Evolutionary conservation across 2,888 invertebrate species (phyloP).

Genomic region (Habrosyne pyritoides): DNA sequence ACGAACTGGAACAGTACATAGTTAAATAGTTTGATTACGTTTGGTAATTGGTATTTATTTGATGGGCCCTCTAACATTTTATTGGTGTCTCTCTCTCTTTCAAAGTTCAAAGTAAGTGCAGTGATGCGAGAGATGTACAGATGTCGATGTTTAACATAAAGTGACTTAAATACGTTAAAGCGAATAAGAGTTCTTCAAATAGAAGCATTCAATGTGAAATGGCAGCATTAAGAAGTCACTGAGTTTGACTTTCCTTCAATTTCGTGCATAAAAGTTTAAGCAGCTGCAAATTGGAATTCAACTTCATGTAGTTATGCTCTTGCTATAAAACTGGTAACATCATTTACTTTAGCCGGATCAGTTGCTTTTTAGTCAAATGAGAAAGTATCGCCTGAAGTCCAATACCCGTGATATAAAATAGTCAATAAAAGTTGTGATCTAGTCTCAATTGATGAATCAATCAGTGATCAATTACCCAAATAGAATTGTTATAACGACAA

Average conservation of each 20-base stretch:
- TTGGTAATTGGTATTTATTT: not conserved
- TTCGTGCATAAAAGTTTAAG: not conserved
- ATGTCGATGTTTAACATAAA: not conserved
- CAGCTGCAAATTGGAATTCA: not conserved
- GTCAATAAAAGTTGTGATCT: no score
- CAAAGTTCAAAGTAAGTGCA: not conserved
- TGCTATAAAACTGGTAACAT: not conserved
- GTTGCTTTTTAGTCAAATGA: no score
- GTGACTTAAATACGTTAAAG: not conserved
- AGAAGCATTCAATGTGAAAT: not conserved
- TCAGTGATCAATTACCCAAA: no score
- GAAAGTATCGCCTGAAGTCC: no score
- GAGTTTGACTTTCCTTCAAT: conserved; percentile 2
- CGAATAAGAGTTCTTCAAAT: not conserved
- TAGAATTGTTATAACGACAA: no score
- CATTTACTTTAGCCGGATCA: no score
- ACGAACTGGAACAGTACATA: no score
- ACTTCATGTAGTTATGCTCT: not conserved
- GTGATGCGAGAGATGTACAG: not conserved
- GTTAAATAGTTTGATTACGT: not conserved
- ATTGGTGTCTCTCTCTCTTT: not conserved
- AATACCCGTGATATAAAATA: no score
- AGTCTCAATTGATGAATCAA: no score
- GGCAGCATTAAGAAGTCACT: not conserved
- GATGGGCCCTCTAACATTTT: not conserved